Conservation (phyloP, 2,797 vertebrate species). For the Acomys russatus region DNA sequence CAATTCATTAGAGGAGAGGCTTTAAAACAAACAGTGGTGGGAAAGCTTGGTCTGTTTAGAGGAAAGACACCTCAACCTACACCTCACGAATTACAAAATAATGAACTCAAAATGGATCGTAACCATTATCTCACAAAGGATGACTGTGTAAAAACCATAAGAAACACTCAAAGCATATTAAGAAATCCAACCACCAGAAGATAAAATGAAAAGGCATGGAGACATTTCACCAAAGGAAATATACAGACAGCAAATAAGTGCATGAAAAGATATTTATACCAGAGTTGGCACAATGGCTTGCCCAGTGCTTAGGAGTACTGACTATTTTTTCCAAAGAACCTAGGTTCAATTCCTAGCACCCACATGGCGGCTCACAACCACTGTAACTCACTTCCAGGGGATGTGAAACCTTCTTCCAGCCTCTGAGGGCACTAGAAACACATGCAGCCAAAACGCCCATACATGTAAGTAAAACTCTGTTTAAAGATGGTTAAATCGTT, state of each 20-base stretch:
- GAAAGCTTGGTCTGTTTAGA: background rate
- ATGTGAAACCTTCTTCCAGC: background rate
- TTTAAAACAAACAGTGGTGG: background rate
- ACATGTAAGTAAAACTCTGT: background rate
- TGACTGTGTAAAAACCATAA: background rate
- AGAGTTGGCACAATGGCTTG: background rate
- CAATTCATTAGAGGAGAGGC: background rate
- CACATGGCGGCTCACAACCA: background rate
- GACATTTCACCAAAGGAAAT: background rate
- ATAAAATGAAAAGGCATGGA: conserved; percentile 33
- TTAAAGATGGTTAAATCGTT: background rate
- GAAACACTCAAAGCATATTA: conserved; percentile 20
- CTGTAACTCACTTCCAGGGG: background rate
- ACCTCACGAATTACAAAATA: background rate
- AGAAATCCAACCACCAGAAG: background rate
- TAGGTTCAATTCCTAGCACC: background rate
- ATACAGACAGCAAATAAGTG: background rate
- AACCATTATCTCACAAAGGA: conserved; percentile 9
- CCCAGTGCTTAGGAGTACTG: background rate
- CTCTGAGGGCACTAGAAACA: background rate
- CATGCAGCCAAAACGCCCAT: background rate
- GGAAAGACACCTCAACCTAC: background rate
- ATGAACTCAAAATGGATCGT: conserved; percentile 10
- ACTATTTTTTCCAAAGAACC: background rate
- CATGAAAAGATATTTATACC: conserved; percentile 13